A percentile compares a stretch with the other conserved stretches of the same genome.
Evolutionary conservation across 2,888 invertebrate genomes (phyloP).

Genomic region (Girardia tigrina): DNA sequence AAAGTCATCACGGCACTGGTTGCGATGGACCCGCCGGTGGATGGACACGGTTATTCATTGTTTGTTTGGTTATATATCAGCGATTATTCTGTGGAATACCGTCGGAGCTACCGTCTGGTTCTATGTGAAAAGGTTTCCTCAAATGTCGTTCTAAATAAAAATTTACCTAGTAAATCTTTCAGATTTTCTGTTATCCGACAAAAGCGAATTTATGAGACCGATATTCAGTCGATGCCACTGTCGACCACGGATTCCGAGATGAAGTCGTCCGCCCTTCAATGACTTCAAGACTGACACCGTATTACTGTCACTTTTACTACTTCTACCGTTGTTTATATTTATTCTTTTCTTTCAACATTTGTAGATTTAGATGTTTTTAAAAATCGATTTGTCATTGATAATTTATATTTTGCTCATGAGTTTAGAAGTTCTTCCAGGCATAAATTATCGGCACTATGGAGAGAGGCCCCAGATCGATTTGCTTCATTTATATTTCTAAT

Average conservation of each 20-base stretch:
- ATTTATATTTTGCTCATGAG: no score
- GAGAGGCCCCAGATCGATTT: no score
- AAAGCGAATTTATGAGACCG: slow-evolving; percentile 21
- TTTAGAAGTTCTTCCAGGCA: no score
- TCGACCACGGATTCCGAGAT: neutral
- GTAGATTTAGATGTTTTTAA: neutral
- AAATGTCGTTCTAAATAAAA: no score
- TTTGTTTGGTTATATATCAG: neutral
- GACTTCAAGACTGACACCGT: neutral
- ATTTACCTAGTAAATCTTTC: neutral
- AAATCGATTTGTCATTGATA: no score
- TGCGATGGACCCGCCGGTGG: neutral
- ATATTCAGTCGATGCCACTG: neutral
- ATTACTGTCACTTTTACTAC: neutral
- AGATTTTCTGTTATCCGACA: neutral
- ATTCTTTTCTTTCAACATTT: neutral
- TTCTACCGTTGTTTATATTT: neutral
- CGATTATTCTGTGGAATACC: slow-evolving; percentile 6
- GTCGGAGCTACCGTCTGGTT: neutral
- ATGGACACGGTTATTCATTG: neutral
- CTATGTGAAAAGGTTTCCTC: neutral
- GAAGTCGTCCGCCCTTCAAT: neutral
- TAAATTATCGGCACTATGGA: no score
- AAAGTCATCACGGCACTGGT: neutral
- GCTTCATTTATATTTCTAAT: no score